These are phyloP conservation scores for Smithornis capensis DNA, from an alignment of 2,113 vertebrate genomes.

Conservation along the genomic window DNA sequence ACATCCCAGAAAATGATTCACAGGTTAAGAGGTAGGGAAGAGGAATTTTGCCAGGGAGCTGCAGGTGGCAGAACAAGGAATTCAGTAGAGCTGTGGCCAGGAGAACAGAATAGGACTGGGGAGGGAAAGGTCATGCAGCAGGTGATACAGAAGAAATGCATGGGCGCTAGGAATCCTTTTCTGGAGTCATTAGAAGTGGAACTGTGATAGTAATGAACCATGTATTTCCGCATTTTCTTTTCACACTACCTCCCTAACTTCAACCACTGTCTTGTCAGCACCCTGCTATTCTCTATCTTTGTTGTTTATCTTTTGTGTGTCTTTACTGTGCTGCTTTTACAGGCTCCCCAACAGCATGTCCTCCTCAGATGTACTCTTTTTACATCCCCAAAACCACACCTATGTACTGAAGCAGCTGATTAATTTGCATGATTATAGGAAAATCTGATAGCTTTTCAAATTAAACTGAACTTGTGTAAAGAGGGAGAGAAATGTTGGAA, in stretches of 20 bases:
- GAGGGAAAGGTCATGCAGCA: background rate
- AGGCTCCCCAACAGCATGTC: background rate
- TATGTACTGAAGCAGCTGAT: background rate
- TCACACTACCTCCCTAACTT: background rate
- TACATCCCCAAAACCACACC: background rate
- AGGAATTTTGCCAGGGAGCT: background rate
- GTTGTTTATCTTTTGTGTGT: background rate
- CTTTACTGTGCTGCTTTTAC: background rate
- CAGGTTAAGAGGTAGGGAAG: background rate
- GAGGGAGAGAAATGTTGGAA: background rate
- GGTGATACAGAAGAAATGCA: background rate
- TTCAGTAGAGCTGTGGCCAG: background rate
- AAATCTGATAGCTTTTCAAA: background rate
- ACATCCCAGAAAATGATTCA: background rate
- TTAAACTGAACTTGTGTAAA: background rate
- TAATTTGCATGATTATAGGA: background rate
- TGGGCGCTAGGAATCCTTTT: background rate
- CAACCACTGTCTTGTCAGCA: background rate
- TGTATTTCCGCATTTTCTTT: background rate
- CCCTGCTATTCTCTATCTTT: background rate
- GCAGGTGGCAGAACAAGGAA: background rate
- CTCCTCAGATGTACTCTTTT: background rate
- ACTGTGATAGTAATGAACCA: background rate
- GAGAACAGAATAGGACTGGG: background rate
- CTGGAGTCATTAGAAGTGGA: background rate